phyloP scores from a whole-genome alignment of 1,140 invertebrate species.

The Semibalanus balanoides region DNA sequence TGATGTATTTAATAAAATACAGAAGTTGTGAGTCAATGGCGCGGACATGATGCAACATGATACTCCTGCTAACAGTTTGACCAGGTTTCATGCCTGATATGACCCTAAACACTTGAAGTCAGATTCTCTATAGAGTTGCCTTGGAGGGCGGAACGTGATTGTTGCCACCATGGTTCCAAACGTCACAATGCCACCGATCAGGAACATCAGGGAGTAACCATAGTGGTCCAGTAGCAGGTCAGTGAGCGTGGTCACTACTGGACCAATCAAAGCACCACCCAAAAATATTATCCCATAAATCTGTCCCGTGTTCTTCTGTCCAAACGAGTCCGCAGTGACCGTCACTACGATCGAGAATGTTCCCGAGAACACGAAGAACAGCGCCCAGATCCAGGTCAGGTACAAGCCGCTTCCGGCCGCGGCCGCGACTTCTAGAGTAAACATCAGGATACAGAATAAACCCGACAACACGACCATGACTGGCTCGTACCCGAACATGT shows the following conservation, averaged over 20 bases:
- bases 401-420: conserved; percentile 25
- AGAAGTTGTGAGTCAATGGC: no score
- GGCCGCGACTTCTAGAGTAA: conserved; percentile 15
- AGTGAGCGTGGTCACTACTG: background rate
- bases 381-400: conserved; percentile 23
- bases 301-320: conserved; percentile 6
- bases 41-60: no score
- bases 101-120: no score
- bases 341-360: conserved; percentile 26
- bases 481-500: conserved; percentile 19
- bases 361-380: conserved; percentile 27
- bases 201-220: background rate
- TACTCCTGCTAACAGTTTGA: no score
- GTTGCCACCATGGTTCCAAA: background rate
- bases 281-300: background rate
- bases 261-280: background rate
- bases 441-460: conserved; percentile 10
- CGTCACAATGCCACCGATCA: background rate
- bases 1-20: no score
- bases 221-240: background rate
- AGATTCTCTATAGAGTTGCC: no score
- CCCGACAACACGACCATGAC: background rate
- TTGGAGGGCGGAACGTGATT: background rate
- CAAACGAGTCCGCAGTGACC: conserved; percentile 24
- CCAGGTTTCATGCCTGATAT: no score